phyloP scores from a whole-genome alignment of 2,113 vertebrate species.

The Pimephales promelas region DNA sequence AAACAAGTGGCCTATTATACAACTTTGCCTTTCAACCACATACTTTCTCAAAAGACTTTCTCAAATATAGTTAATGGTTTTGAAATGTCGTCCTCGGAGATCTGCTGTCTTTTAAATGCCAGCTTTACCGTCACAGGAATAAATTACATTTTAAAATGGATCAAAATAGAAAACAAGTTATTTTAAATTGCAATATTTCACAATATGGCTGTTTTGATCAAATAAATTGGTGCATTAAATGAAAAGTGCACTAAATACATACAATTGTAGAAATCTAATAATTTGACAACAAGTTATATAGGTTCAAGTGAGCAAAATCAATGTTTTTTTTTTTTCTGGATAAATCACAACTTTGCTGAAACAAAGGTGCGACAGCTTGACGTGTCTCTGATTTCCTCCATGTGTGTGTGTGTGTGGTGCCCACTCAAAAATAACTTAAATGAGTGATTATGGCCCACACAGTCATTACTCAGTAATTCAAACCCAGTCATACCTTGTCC shows the following conservation, averaged over 20 bases:
- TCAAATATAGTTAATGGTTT: too few relatives aligned
- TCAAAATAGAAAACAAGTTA: not conserved
- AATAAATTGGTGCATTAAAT: not conserved
- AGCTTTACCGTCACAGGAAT: too few relatives aligned
- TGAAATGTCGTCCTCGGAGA: too few relatives aligned
- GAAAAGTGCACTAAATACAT: not conserved
- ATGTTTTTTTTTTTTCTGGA: not conserved
- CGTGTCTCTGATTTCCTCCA: not conserved
- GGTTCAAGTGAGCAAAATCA: not conserved
- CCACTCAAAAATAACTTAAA: conserved; percentile 40
- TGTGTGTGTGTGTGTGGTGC: not conserved
- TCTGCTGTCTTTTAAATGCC: too few relatives aligned
- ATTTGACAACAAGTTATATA: not conserved
- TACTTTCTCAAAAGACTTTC: not conserved
- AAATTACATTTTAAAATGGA: too few relatives aligned
- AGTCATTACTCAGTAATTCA: conserved; percentile 36
- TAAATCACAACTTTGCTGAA: not conserved
- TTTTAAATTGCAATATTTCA: not conserved
- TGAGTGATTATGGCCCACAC: conserved; percentile 27
- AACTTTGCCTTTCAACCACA: not conserved
- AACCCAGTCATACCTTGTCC: not conserved
- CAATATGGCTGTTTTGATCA: not conserved
- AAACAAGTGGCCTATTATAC: not conserved
- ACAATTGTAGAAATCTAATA: not conserved
- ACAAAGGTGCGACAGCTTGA: not conserved